Percentiles rank a stretch among this genome's conserved stretches.
Conservation (phyloP, 2,113 vertebrate genomes). For the Vidua chalybeata region DNA sequence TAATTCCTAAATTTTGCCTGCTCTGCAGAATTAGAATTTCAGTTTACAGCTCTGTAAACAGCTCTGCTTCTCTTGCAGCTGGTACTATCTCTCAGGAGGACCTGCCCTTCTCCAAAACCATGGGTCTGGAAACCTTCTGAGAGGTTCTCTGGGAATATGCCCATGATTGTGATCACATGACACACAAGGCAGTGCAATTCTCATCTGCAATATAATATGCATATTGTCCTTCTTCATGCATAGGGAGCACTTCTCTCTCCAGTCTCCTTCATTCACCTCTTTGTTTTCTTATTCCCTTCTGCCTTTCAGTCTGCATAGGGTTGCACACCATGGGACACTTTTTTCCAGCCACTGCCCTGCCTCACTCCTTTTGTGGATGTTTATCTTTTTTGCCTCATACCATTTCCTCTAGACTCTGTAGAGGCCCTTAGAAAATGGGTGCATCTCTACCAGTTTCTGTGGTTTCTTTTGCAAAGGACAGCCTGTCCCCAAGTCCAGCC, state of each 20-base stretch:
- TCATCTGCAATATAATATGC: background rate
- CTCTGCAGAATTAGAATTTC: background rate
- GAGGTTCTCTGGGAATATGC: background rate
- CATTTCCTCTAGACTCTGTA: background rate
- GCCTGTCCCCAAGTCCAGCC: background rate
- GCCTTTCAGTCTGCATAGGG: background rate
- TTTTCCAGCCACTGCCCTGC: background rate
- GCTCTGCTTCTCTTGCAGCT: background rate
- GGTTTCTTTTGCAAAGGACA: conserved; percentile 34
- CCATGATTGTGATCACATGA: background rate
- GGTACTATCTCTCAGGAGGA: background rate
- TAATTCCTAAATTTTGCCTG: background rate
- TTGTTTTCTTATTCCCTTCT: background rate
- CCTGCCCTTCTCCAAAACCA: background rate
- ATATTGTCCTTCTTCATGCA: background rate
- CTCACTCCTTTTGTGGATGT: background rate
- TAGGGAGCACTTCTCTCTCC: background rate
- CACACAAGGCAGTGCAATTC: background rate
- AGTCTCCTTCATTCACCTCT: background rate
- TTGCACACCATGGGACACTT: background rate
- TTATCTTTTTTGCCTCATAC: background rate
- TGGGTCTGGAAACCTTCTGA: background rate
- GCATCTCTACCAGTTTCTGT: background rate
- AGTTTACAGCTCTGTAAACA: background rate
- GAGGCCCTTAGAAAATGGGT: background rate